Evolutionary conservation across 2,888 invertebrate species (phyloP), one percentile per base, ranked within the genome.

Genomic region (Oscheius onirici): DNA sequence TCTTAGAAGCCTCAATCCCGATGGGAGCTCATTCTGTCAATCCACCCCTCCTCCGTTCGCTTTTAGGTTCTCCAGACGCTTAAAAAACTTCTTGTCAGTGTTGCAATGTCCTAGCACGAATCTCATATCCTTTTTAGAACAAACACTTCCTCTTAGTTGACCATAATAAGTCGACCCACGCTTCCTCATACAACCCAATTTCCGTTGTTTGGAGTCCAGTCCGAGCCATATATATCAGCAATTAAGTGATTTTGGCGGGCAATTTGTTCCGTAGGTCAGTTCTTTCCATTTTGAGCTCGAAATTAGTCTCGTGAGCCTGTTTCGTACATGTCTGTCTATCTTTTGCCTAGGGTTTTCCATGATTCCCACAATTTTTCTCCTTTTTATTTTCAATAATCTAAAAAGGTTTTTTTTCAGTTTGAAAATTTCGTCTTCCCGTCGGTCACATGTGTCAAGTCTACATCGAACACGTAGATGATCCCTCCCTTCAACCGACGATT

Each of bases 401-500:
- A 46, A 46, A 46, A 46, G 17, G 0, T 3, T n/a, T n/a, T 17
- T 17, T 17, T 46, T 13, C 46, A 17, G 46, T 46, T 46, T 46
- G 15, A 46, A 46, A 46, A 17, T 46, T 46, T n/a, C 46, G 17
- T n/a, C 15, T 46, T 3, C 46, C 3, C 13, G 3, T 11, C 22
- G 2, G 24, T 20, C 57, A n/a, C 22, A 66, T 54, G 52, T 66
- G 52, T 52, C 51, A 52, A 24, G 52, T 66, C 40, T 66, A 51
- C 40, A 52, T 66, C 15, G 52, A 52, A 52, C 66, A 70, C 43
- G 70, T 54, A 2, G 52, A 70, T 41, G 70, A 70, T 34, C 70
- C 70, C 11, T 70, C 70, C 1, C 52, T 66, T 3, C 49, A 54
- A 15, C 51, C 54, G n/a, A 24, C 34, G n/a, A 65, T 71, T 13